These are phyloP conservation scores for Ranitomeya variabilis DNA, from an alignment of 2,113 vertebrate genomes.

Conservation along the genomic window DNA sequence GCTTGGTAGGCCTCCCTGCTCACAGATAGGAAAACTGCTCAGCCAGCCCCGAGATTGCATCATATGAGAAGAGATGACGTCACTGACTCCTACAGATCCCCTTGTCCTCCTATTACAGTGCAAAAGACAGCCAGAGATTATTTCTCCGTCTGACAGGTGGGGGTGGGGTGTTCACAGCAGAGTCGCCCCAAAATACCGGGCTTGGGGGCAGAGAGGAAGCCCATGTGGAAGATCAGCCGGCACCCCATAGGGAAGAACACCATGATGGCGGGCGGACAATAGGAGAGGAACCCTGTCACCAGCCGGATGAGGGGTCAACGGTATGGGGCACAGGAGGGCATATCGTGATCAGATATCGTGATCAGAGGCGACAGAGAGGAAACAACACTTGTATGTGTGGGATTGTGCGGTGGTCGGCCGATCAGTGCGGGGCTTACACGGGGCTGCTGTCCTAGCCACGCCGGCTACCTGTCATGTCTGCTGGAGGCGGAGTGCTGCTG, in stretches of 20 bases:
- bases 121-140: conserved; percentile 11
- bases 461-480: conserved; percentile 49
- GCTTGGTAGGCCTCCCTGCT: conserved; percentile 61
- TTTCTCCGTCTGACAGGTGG: conserved; percentile 40
- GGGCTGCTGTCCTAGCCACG: conserved; percentile 56
- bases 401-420: not conserved
- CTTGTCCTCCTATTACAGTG: not conserved
- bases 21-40: conserved; percentile 60
- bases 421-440: not conserved
- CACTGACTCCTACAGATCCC: conserved; percentile 8
- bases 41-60: conserved; percentile 57
- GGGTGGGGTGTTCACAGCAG: conserved; percentile 44
- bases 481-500: conserved; percentile 66
- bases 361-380: not conserved
- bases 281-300: conserved; percentile 51
- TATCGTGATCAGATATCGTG: conserved; percentile 34
- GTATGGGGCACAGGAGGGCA: not conserved
- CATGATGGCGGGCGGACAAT: conserved; percentile 70
- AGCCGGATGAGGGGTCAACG: conserved; percentile 12
- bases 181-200: conserved; percentile 26
- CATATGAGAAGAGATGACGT: conserved; percentile 5
- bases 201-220: conserved; percentile 23
- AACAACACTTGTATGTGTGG: not conserved
- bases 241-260: conserved; percentile 66
- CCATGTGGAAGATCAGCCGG: conserved; percentile 61